Evolutionary conservation across 2,797 vertebrate genomes (phyloP).

Genomic region (Labroides dimidiatus): DNA sequence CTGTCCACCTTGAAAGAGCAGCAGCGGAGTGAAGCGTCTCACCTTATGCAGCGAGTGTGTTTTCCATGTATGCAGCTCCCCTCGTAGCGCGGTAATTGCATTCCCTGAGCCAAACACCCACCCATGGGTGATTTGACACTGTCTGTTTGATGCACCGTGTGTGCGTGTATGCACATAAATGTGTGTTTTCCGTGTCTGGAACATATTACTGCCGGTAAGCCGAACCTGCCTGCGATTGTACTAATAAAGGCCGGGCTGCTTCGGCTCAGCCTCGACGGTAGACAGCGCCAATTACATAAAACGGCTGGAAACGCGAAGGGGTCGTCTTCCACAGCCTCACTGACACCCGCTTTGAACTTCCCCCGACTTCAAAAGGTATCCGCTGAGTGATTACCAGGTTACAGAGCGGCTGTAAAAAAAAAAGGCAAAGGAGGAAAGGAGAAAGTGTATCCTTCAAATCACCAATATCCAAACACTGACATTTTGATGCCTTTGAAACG

Average conservation of each 20-base stretch:
- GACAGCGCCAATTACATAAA: conserved; percentile 93
- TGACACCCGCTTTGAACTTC: conserved; percentile 84
- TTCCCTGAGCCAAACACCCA: conserved; percentile 68
- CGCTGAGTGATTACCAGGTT: conserved; percentile 82
- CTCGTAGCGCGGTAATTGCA: conserved; percentile 62
- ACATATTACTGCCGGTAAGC: conserved; percentile 84
- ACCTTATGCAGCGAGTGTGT: conserved; percentile 63
- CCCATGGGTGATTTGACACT: conserved; percentile 69
- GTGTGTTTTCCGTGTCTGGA: conserved; percentile 71
- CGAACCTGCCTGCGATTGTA: conserved; percentile 91
- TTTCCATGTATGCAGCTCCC: conserved; percentile 50
- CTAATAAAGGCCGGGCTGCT: conserved; percentile 90
- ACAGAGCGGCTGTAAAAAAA: conserved; percentile 68
- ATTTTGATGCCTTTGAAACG: conserved; percentile 61
- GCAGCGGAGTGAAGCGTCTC: conserved; percentile 39
- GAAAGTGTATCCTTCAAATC: conserved; percentile 82
- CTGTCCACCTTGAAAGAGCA: conserved; percentile 42
- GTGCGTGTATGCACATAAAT: conserved; percentile 23
- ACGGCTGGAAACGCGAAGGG: conserved; percentile 84
- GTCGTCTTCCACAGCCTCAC: conserved; percentile 77
- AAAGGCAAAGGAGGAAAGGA: conserved; percentile 5
- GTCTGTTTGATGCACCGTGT: conserved; percentile 67
- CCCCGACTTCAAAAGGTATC: conserved; percentile 88
- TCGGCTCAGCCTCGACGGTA: conserved; percentile 87
- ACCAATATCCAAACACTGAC: conserved; percentile 82